Evolutionary conservation across 2,797 vertebrate genomes (phyloP).

Genomic region (Microctenopoma steveboyesi): DNA sequence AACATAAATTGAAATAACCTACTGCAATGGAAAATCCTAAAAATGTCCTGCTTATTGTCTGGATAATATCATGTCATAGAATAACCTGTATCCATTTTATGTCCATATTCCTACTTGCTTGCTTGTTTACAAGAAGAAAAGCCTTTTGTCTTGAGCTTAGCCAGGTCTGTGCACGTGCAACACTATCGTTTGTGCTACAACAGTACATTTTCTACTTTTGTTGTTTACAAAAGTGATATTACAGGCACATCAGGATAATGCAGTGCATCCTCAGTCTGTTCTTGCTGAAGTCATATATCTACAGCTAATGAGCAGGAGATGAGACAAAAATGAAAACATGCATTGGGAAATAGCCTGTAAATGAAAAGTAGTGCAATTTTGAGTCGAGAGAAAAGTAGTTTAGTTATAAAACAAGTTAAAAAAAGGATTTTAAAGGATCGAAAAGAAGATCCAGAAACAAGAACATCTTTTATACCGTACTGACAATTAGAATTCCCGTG

Average conservation of each 20-base stretch:
- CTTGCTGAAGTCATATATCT: conserved; percentile 54
- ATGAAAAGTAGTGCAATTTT: conserved; percentile 46
- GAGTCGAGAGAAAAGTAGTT: conserved; percentile 17
- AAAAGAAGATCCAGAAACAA: conserved; percentile 22
- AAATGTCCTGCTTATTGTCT: not conserved
- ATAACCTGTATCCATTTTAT: not conserved
- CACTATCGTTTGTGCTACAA: conserved; percentile 9
- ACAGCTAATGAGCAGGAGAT: conserved; percentile 58
- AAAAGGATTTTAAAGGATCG: conserved; percentile 10
- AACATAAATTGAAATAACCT: conserved; percentile 42
- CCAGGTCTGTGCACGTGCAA: conserved; percentile 1
- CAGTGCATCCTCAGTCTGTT: conserved; percentile 37
- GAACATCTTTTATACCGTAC: not conserved
- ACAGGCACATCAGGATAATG: conserved; percentile 40
- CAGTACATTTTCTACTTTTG: conserved; percentile 36
- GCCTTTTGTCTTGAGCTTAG: not conserved
- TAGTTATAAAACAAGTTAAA: conserved; percentile 22
- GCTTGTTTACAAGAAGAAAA: no score
- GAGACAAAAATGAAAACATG: conserved; percentile 42
- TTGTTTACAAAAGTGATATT: conserved; percentile 52
- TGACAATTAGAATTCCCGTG: conserved; percentile 32
- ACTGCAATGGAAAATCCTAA: conserved; percentile 13
- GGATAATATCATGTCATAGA: not conserved
- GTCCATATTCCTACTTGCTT: conserved; percentile 7
- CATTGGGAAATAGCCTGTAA: conserved; percentile 34